Conservation (phyloP, 2,113 vertebrate species). For the Bolborhynchus lineola region DNA sequence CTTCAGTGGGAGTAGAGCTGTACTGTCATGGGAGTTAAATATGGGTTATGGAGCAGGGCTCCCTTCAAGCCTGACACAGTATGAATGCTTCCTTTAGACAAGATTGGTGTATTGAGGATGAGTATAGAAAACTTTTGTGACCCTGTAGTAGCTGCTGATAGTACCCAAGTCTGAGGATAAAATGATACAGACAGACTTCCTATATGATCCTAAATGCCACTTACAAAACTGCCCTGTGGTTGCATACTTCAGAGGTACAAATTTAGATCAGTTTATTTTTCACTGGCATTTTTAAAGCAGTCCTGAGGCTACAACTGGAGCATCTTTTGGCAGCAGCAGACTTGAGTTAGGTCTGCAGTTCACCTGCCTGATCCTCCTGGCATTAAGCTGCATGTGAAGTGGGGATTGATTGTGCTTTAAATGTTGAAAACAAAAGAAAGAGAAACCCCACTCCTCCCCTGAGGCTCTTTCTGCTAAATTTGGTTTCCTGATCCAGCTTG, state of each 20-base stretch:
- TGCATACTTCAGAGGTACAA: not conserved
- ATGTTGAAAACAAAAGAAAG: not conserved
- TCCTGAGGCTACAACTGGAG: not conserved
- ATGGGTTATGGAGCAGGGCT: not conserved
- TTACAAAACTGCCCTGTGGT: not conserved
- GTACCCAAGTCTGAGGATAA: not conserved
- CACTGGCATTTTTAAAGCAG: not conserved
- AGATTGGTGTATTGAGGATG: not conserved
- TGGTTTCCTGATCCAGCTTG: not conserved
- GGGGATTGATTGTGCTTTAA: not conserved
- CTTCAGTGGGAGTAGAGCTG: not conserved
- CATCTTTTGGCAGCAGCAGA: not conserved
- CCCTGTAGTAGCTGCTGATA: not conserved
- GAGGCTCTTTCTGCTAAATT: not conserved
- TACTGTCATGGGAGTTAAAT: not conserved
- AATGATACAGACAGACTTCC: not conserved
- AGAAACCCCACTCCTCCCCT: rapidly evolving
- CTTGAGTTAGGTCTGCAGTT: not conserved
- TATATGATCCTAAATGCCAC: not conserved
- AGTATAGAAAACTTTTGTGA: not conserved
- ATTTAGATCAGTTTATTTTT: not conserved
- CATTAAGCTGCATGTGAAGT: not conserved
- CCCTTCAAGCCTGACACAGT: not conserved
- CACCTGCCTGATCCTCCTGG: not conserved
- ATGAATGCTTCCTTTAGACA: not conserved